These are phyloP conservation scores for Sphaerophoria rueppellii DNA, from an alignment of 2,888 invertebrate species.

Conservation along the genomic window DNA sequence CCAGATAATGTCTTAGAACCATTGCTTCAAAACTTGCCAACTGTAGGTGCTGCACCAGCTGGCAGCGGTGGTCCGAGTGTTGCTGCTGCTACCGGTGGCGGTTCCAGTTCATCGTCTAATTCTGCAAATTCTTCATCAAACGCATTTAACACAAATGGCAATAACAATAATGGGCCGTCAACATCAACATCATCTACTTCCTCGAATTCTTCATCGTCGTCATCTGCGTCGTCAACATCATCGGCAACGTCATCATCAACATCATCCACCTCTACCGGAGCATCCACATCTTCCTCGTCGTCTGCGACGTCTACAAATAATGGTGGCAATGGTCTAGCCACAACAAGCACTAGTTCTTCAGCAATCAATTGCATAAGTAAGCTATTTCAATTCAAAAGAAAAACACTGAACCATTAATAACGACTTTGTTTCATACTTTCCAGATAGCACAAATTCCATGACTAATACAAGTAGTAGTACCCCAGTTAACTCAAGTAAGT, in stretches of 20 bases:
- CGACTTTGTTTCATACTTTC: neutral
- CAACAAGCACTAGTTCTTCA: slow-evolving; percentile 69
- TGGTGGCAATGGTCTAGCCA: slow-evolving; percentile 38
- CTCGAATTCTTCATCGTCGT: slow-evolving; percentile 52
- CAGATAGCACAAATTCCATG: slow-evolving; percentile 71
- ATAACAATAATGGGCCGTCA: slow-evolving; percentile 65
- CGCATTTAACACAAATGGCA: slow-evolving; percentile 72
- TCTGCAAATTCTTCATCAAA: slow-evolving; percentile 54
- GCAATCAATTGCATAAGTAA: slow-evolving; percentile 70
- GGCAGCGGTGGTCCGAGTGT: slow-evolving; percentile 75
- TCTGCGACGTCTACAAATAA: slow-evolving; percentile 57
- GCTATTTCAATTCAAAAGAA: neutral
- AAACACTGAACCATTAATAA: neutral
- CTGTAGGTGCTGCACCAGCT: slow-evolving; percentile 80
- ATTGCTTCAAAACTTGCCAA: slow-evolving; percentile 86
- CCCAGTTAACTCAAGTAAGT: slow-evolving; percentile 61
- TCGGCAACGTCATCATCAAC: slow-evolving; percentile 69
- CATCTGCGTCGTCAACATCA: slow-evolving; percentile 64
- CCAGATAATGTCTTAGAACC: slow-evolving; percentile 85
- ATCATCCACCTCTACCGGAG: slow-evolving; percentile 62
- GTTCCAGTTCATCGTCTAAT: slow-evolving; percentile 67
- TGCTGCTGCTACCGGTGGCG: slow-evolving; percentile 71
- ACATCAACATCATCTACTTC: slow-evolving; percentile 64
- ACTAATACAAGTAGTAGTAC: slow-evolving; percentile 70
- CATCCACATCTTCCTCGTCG: slow-evolving; percentile 73